Percentiles rank a stretch among this genome's conserved stretches.
Evolutionary conservation across 2,113 vertebrate species (phyloP).

Genomic region (Apaloderma vittatum): DNA sequence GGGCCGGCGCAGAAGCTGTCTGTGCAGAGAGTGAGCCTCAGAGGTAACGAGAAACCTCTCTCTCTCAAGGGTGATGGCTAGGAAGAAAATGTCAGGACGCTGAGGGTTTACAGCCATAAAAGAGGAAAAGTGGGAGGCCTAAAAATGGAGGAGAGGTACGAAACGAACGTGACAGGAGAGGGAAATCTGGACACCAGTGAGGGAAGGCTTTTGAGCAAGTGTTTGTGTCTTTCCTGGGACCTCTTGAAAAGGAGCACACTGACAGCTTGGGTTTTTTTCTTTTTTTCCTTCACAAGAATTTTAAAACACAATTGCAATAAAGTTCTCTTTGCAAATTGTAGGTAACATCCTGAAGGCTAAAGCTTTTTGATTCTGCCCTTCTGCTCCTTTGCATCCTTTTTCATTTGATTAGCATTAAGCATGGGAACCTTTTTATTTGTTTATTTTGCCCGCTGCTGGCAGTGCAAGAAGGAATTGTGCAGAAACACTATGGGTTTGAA

Average conservation of each 20-base stretch:
- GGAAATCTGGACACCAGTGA: background rate
- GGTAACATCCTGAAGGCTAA: background rate
- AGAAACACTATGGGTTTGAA: background rate
- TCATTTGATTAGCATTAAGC: background rate
- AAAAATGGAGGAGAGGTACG: background rate
- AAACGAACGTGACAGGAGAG: background rate
- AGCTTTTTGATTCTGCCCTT: background rate
- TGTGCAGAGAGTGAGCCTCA: background rate
- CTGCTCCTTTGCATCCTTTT: background rate
- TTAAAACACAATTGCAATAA: background rate
- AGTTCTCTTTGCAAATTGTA: background rate
- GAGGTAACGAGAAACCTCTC: background rate
- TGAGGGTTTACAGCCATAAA: background rate
- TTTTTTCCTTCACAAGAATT: background rate
- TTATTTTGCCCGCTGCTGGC: background rate
- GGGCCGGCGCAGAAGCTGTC: background rate
- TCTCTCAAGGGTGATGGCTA: background rate
- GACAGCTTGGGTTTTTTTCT: background rate
- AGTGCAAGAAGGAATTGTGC: background rate
- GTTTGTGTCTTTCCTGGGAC: background rate
- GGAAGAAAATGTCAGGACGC: background rate
- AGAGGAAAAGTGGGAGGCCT: background rate
- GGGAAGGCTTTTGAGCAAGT: background rate
- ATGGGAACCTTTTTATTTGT: background rate
- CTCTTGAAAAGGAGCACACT: background rate